phyloP scores from a whole-genome alignment of 2,888 invertebrate genomes.

The Melinaea menophilus region DNA sequence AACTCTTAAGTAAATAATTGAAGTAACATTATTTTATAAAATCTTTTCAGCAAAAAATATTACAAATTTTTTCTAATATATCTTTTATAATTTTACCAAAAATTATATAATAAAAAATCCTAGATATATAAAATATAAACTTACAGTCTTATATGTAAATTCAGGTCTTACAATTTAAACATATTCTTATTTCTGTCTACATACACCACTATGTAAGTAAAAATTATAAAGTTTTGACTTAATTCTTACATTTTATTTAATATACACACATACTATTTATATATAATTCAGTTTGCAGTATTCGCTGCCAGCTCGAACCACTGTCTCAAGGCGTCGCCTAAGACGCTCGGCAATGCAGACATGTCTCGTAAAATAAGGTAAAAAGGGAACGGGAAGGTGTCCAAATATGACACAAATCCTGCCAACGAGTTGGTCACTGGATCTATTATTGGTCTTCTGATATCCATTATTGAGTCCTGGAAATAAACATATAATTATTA shows the following conservation, averaged over 20 bases:
- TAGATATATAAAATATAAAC: background rate
- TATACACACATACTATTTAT: no score
- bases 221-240: no score
- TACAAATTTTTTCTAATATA: no score
- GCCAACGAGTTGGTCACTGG: conserved; percentile 72
- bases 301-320: conserved; percentile 98
- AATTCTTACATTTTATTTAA: no score
- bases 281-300: conserved; percentile 48
- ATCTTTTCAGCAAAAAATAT: no score
- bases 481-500: background rate
- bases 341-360: conserved; percentile 89
- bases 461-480: conserved; percentile 94
- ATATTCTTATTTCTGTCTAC: background rate
- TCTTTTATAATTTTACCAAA: background rate
- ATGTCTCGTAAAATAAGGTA: conserved; percentile 96
- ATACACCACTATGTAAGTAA: background rate
- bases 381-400: conserved; percentile 98
- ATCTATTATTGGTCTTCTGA: conserved; percentile 86
- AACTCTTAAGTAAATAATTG: background rate
- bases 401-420: conserved; percentile 89
- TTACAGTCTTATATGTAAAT: background rate
- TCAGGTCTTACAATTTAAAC: conserved; percentile 2
- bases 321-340: conserved; percentile 97
- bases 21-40: background rate
- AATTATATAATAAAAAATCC: background rate